Base-by-base conservation (phyloP, 92 coral and sea anemone genomes). In the Zoanthus sociatus region DNA sequence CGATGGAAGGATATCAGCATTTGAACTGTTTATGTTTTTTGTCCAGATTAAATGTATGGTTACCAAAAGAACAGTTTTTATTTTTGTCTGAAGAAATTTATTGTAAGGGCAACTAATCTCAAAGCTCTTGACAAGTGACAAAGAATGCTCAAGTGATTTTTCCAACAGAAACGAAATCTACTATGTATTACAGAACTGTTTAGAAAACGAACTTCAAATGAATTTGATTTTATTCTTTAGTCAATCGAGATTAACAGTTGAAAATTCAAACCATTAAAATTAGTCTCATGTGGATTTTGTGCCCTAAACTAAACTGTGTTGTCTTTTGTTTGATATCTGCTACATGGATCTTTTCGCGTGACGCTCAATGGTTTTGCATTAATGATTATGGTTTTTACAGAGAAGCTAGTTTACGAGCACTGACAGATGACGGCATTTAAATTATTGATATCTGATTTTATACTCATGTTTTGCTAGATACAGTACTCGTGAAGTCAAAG, bases 321-420 rank as follows among this genome's bases (percentile, higher is more conserved):
- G n/a, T 42, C 20, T 44, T 44, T 73, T 81, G 51, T 8, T 26
- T 42, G 48, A 58, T 16, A 37, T 70, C 13, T 18, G 67, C 42
- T 37, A 37, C 42, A 37, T 37, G 26, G 85, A 46, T 63, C 5
- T 42, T 48, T 42, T 81, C 85, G 85, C 85, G 85, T 81, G 85
- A 81, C 66, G 85, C 85, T 31, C 55, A 32, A 64, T 79, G 58
- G 63, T 79, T 79, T n/a, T 79, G 73, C 72, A 79, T 61, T 26
- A 26, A 26, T 26, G 26, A 26, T 26, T 79, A 79, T 54, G 10
- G 73, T 16, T 32, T 32, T 15, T 60, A 5, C 20, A 60, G 46
- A 17, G 31, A 66, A 70, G 26, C 26, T 26, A 26, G 26, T 26
- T 26, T 55, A 44, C 66, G n/a, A 30, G 66, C 85, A 46, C 66